A percentile compares a stretch with the other conserved stretches of the same genome.
Evolutionary conservation across 1,140 invertebrate species (phyloP).

Genomic region (Ceratoteleas bidentatus): DNA sequence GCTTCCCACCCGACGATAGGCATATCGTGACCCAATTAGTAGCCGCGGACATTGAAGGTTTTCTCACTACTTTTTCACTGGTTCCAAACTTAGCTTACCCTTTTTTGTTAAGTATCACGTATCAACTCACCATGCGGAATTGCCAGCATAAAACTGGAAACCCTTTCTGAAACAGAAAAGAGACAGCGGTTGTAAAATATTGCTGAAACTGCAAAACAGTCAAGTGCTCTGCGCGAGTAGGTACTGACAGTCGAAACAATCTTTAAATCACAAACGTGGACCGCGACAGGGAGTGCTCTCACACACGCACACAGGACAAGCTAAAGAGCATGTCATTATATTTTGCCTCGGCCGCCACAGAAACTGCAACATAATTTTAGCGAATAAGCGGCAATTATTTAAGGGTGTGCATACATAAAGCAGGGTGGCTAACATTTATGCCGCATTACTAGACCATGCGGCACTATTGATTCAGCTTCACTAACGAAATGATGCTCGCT

Average conservation of each 20-base stretch:
- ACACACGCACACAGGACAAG: slow-evolving; percentile 60
- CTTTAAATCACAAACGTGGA: slow-evolving; percentile 17
- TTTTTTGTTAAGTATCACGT: no score
- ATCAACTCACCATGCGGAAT: slow-evolving; percentile 72
- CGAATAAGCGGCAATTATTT: slow-evolving; percentile 77
- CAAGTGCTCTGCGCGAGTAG: not conserved
- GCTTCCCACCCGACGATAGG: not conserved
- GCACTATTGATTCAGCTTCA: slow-evolving; percentile 63
- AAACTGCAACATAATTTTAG: slow-evolving; percentile 77
- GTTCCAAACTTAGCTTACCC: no score
- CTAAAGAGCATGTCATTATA: slow-evolving; percentile 72
- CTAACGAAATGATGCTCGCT: not conserved
- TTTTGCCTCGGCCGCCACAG: slow-evolving; percentile 73
- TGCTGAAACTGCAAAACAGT: not conserved
- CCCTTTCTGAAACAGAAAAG: slow-evolving; percentile 71
- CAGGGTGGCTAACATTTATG: slow-evolving; percentile 65
- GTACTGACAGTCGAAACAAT: slow-evolving; percentile 14
- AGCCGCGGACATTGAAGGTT: not conserved
- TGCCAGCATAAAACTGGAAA: slow-evolving; percentile 77
- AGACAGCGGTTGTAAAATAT: not conserved
- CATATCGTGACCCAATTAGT: not conserved
- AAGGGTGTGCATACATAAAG: slow-evolving; percentile 75
- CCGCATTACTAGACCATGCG: slow-evolving; percentile 62
- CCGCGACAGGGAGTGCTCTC: slow-evolving; percentile 18
- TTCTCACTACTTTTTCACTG: not conserved